Evolutionary conservation across 2,113 vertebrate genomes (phyloP).

Genomic region (Perccottus glenii): DNA sequence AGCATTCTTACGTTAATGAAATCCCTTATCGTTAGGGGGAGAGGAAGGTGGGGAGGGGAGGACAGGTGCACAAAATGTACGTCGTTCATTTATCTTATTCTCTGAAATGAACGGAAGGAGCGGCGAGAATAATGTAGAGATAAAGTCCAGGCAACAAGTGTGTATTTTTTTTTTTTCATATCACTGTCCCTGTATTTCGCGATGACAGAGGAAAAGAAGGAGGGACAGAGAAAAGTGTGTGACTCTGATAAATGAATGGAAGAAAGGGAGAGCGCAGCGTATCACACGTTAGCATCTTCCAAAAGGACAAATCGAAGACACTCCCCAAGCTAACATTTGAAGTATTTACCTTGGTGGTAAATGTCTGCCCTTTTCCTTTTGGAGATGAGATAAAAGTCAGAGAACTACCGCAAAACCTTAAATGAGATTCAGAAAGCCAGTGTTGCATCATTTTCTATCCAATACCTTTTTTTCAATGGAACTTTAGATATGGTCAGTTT

Average conservation of each 20-base stretch:
- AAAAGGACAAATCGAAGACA: constrained; percentile 77
- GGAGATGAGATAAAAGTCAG: constrained; percentile 61
- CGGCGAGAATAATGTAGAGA: constrained; percentile 66
- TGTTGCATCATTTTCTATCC: constrained; percentile 8
- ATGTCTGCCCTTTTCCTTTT: constrained; percentile 73
- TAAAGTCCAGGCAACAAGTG: constrained; percentile 79
- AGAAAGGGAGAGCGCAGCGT: constrained; percentile 44
- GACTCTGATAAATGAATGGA: constrained; percentile 26
- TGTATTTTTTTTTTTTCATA: constrained; percentile 39
- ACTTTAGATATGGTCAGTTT: no score
- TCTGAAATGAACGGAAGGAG: constrained; percentile 74
- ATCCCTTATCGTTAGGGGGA: constrained; percentile 80
- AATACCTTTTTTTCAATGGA: neutral
- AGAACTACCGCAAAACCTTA: constrained; percentile 34
- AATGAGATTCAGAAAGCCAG: constrained; percentile 5
- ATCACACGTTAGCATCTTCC: constrained; percentile 67
- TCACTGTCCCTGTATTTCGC: constrained; percentile 54
- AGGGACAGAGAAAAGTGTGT: constrained; percentile 37
- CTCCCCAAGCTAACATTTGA: constrained; percentile 70
- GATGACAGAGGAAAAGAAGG: constrained; percentile 40
- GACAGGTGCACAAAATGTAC: constrained; percentile 81
- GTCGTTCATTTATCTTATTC: constrained; percentile 82
- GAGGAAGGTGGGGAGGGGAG: constrained; percentile 74
- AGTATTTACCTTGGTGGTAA: constrained; percentile 76
- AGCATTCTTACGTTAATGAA: constrained; percentile 83